Base-by-base conservation (phyloP, 2,113 vertebrate species). In the Glaucidium brasilianum region DNA sequence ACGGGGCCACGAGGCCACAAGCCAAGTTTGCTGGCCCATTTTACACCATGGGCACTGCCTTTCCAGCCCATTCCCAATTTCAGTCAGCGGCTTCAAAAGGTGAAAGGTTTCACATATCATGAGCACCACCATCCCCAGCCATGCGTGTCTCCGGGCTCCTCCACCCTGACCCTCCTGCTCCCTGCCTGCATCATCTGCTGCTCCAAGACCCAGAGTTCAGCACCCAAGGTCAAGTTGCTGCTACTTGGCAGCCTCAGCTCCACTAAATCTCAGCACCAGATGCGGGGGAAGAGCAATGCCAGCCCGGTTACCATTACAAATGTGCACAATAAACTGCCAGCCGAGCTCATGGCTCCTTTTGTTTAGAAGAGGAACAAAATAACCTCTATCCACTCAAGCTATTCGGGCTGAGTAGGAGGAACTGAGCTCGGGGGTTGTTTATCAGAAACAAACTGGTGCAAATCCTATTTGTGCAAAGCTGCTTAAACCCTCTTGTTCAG, bases 401-500 rank as follows among this genome's bases (percentile, higher is more conserved):
- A 1, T 15, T 49, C 0, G 2, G 43, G 73, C 45, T 35, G 73
- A 39, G 77, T 25, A 41, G 77, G 71, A 84, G 94, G 55, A 78
- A 82, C 91, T 68, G 79, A 88, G n/a, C 50, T 26, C 41, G 0
- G 6, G 56, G n/a, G 22, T 55, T 95, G 87, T 89, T 94, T 67
- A n/a, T 71, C 68, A n/a, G 80, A 74, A 94, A 60, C 64, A 88
- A 88, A 47, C 69, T 11, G 56, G 29, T 72, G 35, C 77, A 85
- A 96, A 96, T 94, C 96, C 91, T 62, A 77, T 96, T 96, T 94
- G 84, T 37, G 55, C 64, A 96, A 97, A 96, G 93, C 95, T 22
- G 91, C 93, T 94, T 86, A 91, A 92, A 49, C 7, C 59, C 89
- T 59, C 80, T 47, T 4, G 35, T 25, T 30, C 2, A 0, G 63